Evolutionary conservation across 2,888 invertebrate species (phyloP).

Genomic region (Cheilosia soror): DNA sequence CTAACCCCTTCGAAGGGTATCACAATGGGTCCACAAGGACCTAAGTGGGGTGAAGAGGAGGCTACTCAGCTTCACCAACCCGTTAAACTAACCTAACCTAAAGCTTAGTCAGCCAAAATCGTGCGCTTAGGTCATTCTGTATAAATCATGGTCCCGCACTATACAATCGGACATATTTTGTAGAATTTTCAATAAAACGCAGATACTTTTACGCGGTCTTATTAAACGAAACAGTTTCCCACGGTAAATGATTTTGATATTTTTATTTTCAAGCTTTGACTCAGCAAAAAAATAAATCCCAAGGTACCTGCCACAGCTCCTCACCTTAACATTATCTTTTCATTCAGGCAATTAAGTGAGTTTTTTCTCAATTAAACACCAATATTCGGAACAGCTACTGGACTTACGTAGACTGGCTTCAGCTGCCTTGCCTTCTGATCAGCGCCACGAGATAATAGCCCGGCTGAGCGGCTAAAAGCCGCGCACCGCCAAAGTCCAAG

Average conservation of each 20-base stretch:
- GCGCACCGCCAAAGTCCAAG: constrained; percentile 48
- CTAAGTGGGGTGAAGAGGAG: too few relatives aligned
- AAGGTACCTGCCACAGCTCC: constrained; percentile 12
- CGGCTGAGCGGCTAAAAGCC: constrained; percentile 65
- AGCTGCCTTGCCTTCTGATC: constrained; percentile 51
- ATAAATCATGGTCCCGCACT: too few relatives aligned
- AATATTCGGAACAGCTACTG: constrained; percentile 67
- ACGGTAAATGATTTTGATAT: constrained; percentile 31
- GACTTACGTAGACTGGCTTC: constrained; percentile 68
- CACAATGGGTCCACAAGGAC: too few relatives aligned
- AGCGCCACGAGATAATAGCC: constrained; percentile 70
- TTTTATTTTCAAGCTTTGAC: constrained; percentile 36
- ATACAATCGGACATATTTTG: too few relatives aligned
- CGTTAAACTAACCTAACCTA: too few relatives aligned
- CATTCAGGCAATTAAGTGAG: constrained; percentile 72
- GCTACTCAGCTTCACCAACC: too few relatives aligned
- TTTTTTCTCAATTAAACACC: constrained; percentile 69
- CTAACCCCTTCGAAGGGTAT: too few relatives aligned
- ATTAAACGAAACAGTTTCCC: constrained; percentile 31
- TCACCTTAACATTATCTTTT: constrained; percentile 71
- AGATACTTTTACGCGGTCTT: too few relatives aligned
- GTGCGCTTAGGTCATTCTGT: too few relatives aligned
- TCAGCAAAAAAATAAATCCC: constrained; percentile 33
- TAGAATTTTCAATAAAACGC: too few relatives aligned
- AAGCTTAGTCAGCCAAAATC: too few relatives aligned